Percentiles rank a stretch among this genome's conserved stretches.
These are phyloP conservation scores for Sparus aurata DNA, from an alignment of 2,797 vertebrate genomes.

Conservation along the genomic window DNA sequence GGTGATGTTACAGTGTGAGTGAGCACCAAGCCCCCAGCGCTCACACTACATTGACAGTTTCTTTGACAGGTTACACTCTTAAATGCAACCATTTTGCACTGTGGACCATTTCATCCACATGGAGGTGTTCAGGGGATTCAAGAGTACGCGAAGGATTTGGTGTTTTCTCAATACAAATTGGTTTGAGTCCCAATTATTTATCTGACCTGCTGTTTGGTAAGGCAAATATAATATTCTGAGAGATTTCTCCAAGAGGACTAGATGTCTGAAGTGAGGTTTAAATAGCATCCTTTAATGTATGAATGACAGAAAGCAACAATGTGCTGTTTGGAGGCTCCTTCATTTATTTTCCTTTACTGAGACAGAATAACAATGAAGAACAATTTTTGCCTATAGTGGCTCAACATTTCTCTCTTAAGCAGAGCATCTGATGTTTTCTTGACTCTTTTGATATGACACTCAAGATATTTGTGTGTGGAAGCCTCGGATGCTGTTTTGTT, in stretches of 20 bases:
- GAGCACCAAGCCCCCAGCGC: conserved; percentile 43
- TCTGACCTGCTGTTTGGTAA: conserved; percentile 39
- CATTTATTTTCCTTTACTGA: conserved; percentile 44
- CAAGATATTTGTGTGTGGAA: conserved; percentile 5
- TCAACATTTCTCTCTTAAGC: conserved; percentile 3
- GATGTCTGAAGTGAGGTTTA: conserved; percentile 43
- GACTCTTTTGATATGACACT: conserved; percentile 16
- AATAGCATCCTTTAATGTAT: conserved; percentile 42
- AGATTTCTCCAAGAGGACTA: conserved; percentile 24
- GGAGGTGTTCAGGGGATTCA: conserved; percentile 54
- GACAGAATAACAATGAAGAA: conserved; percentile 66
- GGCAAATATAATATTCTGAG: conserved; percentile 43
- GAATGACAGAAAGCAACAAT: conserved; percentile 42
- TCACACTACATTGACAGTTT: conserved; percentile 61
- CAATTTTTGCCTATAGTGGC: conserved; percentile 32
- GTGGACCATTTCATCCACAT: conserved; percentile 57
- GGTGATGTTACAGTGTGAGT: conserved; percentile 33
- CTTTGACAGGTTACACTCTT: conserved; percentile 62
- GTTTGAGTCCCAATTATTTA: conserved; percentile 61
- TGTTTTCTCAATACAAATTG: conserved; percentile 61
- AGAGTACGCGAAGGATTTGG: conserved; percentile 45
- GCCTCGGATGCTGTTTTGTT: conserved; percentile 24
- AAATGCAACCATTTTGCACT: conserved; percentile 37
- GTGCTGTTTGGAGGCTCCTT: conserved; percentile 41
- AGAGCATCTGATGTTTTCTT: conserved; percentile 23